phyloP scores from a whole-genome alignment of 2,113 vertebrate species.

The Hippolais icterina region DNA sequence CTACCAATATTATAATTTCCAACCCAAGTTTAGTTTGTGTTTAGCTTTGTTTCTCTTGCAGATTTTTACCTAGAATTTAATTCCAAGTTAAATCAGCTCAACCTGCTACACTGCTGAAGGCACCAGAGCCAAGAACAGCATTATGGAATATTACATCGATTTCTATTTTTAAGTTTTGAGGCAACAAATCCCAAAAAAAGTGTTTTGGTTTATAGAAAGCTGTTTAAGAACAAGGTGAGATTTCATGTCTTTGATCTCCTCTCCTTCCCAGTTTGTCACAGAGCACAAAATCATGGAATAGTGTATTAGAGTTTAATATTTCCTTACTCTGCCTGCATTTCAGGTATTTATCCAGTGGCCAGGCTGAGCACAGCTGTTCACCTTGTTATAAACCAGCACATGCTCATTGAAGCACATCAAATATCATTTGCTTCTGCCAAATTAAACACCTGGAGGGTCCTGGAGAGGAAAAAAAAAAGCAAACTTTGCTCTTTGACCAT shows the following conservation, averaged over 20 bases:
- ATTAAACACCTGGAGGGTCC: not conserved
- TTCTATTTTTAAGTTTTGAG: not conserved
- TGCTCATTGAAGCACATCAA: not conserved
- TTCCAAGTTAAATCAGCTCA: not conserved
- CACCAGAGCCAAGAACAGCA: not conserved
- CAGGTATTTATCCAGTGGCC: not conserved
- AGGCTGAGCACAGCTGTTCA: not conserved
- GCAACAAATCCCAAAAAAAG: not conserved
- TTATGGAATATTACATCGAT: not conserved
- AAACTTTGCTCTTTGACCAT: rapidly evolving
- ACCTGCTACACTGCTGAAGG: not conserved
- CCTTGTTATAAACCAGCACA: not conserved
- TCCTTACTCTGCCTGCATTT: not conserved
- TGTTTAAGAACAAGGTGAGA: not conserved
- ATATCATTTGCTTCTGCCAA: not conserved
- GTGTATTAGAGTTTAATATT: rapidly evolving
- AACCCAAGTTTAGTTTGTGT: not conserved
- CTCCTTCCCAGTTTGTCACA: not conserved
- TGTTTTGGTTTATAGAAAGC: not conserved
- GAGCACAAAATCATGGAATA: not conserved
- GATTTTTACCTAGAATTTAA: not conserved
- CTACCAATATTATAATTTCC: not conserved
- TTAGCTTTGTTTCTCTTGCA: not conserved
- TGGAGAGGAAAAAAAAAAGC: not conserved
- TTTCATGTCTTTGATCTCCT: not conserved